Base-by-base conservation (phyloP, 2,888 invertebrate genomes). In the Mellilla xanthometata region DNA sequence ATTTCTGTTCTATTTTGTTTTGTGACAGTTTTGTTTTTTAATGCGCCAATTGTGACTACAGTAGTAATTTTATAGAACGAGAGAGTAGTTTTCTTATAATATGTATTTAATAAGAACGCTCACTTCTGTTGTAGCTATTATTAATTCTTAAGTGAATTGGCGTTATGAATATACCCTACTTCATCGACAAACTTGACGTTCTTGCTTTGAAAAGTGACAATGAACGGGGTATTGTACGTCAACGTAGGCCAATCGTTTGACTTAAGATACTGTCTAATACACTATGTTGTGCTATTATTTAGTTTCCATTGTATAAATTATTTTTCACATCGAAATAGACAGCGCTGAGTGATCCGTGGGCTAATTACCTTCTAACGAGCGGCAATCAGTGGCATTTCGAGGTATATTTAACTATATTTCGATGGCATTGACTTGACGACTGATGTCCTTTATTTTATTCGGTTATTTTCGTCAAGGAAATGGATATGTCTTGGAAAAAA, bases 301-400 rank as follows among this genome's bases (percentile, higher is more conserved):
- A 77, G 81, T 75, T 83, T 76, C 71, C 64, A 54, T 57, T 42
- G 53, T 58, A 64, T 68, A 48, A 48, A 48, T 48, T 48, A 48
- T 48, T 48, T 48, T 48, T 42, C 47, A 42, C 31, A 74, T 85
- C 74, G 65, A 81, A 84, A 86, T 79, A 81, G 81, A 75, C 65
- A 46, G 68, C 66, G 88, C 42, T 77, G 88, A 89, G 73, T 79
- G 88, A 89, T 84, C 76, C 70, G 63, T 76, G 79, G 70, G 83
- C 86, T 89, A 88, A 89, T 89, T 88, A 85, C 81, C 76, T 76
- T 72, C 87, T 88, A 89, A 89, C 84, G 88, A 88, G 72, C 82
- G 71, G 75, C 67, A 73, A 85, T 85, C 79, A 72, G 77, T 81
- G 76, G 75, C 83, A 82, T 84, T 76, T 74, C 68, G 60, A 56